Conservation (phyloP, 2,888 invertebrate genomes). For the Limnephilus rhombicus region DNA sequence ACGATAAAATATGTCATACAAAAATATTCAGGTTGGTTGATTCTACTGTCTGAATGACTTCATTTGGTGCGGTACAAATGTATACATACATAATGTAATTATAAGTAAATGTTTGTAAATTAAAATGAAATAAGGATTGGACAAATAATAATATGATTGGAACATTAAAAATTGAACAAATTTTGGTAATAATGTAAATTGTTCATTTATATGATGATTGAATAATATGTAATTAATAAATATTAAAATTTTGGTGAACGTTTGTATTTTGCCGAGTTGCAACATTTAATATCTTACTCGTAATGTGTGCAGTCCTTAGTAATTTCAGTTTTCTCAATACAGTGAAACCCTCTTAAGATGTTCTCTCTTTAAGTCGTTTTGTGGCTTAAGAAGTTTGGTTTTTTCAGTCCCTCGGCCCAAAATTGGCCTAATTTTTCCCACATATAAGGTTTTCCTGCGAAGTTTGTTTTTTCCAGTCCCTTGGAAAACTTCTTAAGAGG, state of each 20-base stretch:
- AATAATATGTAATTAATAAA: not conserved
- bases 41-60: slow-evolving; percentile 16
- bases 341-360: no score
- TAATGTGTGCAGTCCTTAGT: not conserved
- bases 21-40: not conserved
- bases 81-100: slow-evolving; percentile 19
- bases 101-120: not conserved
- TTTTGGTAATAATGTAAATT: not conserved
- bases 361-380: no score
- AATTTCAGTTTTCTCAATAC: not conserved
- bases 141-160: not conserved
- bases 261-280: not conserved
- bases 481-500: no score
- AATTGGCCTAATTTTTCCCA: no score
- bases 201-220: not conserved
- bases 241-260: not conserved
- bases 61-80: slow-evolving; percentile 45
- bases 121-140: slow-evolving; percentile 4
- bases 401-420: no score
- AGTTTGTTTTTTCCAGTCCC: no score
- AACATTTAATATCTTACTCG: not conserved
- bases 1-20: not conserved
- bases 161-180: not conserved
- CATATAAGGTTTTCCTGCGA: no score
- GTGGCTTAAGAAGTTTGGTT: no score